Base-by-base conservation (phyloP, 2,113 vertebrate species). In the Oncorhynchus keta region DNA sequence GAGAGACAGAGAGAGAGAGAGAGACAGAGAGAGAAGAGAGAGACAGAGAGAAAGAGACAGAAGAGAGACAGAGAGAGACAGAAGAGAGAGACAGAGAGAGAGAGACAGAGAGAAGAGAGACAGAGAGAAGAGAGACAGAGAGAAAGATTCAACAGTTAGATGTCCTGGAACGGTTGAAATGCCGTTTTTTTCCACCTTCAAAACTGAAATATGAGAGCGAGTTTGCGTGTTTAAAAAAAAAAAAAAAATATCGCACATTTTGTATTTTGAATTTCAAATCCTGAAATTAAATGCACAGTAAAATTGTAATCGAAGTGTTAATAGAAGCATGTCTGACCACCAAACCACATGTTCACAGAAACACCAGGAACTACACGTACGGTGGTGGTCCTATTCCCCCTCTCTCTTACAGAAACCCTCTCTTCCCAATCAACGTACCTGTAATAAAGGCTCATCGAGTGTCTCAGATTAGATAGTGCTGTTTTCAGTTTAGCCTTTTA, bases 121-220 rank as follows among this genome's bases (percentile, higher is more conserved):
- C 0, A 85, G 83, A 64, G 57, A 69, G 84, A 20, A 20, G 3
- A 85, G 84, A 69, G 83, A n/a, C 3, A 70, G 39, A 69, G 84
- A n/a, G 85, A 90, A 71, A 85, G 85, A 76, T 79, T 73, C 39
- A n/a, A 74, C 16, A 70, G 57, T 62, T 83, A 24, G 85, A 75
- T 28, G 6, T 11, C 14, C 16, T 2, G 16, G 65, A 49, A 67
- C 2, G 65, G 12, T 7, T 45, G 8, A 9, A 45, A 11, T 45
- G 39, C 0, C 8, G 0, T 45, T 45, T 0, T 1, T 1, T 0
- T 2, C 39, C 8, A n/a, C 8, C 9, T 9, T 45, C 8, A 5
- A 39, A 39, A 39, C 35, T 45, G 39, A 45, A 45, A 9, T 45
- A 45, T 11, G 9, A 45, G 8, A 45, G 39, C 11, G 2, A 11